A percentile compares a stretch with the other conserved stretches of the same genome.
These are phyloP conservation scores for Xenopus borealis DNA, from an alignment of 2,113 vertebrate species.

Conservation along the genomic window DNA sequence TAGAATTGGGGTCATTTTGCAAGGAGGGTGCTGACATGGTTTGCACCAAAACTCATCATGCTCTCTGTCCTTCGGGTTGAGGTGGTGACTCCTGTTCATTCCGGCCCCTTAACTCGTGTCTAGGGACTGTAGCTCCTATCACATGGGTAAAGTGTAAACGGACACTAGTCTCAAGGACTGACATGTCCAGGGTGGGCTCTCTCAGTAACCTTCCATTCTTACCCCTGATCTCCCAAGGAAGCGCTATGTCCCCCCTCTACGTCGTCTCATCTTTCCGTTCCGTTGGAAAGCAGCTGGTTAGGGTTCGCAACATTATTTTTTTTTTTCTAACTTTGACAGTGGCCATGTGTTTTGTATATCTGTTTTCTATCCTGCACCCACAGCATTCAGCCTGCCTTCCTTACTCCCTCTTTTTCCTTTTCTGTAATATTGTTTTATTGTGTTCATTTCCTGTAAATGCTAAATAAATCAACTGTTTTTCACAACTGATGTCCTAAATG, in stretches of 20 bases:
- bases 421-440: neutral
- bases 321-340: no score
- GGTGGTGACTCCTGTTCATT: constrained; percentile 17
- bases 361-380: neutral
- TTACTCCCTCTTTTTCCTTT: neutral
- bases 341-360: neutral
- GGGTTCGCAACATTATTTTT: neutral
- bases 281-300: neutral
- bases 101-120: constrained; percentile 24
- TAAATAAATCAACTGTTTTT: constrained; percentile 11
- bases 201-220: neutral
- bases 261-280: neutral
- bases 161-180: neutral
- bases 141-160: neutral
- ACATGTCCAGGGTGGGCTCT: neutral
- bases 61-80: no score
- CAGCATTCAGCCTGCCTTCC: neutral
- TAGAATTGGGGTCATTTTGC: neutral
- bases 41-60: neutral
- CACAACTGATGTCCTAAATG: neutral
- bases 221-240: neutral
- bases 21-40: neutral
- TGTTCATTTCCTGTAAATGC: neutral
- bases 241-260: neutral
- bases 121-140: constrained; percentile 1